phyloP scores from a whole-genome alignment of 2,888 invertebrate genomes.

The Polymixis lichenea region DNA sequence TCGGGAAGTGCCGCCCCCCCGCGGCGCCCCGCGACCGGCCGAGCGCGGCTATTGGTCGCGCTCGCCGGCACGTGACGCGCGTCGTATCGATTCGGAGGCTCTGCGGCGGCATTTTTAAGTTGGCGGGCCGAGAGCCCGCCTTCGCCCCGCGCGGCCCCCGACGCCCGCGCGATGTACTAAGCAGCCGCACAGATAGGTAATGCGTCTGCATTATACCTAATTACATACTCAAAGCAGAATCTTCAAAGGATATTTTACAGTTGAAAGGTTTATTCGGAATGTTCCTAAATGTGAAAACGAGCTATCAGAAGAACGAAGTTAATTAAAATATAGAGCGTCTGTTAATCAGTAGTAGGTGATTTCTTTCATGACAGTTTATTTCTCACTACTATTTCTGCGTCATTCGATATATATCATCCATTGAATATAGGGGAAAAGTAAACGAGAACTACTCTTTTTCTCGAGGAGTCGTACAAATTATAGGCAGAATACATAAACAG shows the following conservation, averaged over 20 bases:
- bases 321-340: background rate
- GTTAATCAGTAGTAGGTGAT: background rate
- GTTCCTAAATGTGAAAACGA: background rate
- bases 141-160: constrained; percentile 84
- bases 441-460: background rate
- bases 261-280: background rate
- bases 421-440: background rate
- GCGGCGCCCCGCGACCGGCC: constrained; percentile 80
- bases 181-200: constrained; percentile 61
- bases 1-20: constrained; percentile 70
- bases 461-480: constrained; percentile 40
- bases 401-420: fast-evolving
- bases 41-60: constrained; percentile 87
- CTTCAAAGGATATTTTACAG: background rate
- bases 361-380: background rate
- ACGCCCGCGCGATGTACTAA: constrained; percentile 78
- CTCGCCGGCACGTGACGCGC: constrained; percentile 92
- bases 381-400: background rate
- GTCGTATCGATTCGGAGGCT: constrained; percentile 94
- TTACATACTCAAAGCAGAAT: background rate
- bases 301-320: background rate
- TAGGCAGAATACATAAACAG: constrained; percentile 56
- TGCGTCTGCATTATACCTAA: constrained; percentile 23
- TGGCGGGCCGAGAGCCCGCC: constrained; percentile 89
- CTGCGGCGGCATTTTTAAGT: constrained; percentile 96